A percentile compares a stretch with the other conserved stretches of the same genome.
phyloP scores from a whole-genome alignment of 1,140 invertebrate genomes.

The Solen grandis region DNA sequence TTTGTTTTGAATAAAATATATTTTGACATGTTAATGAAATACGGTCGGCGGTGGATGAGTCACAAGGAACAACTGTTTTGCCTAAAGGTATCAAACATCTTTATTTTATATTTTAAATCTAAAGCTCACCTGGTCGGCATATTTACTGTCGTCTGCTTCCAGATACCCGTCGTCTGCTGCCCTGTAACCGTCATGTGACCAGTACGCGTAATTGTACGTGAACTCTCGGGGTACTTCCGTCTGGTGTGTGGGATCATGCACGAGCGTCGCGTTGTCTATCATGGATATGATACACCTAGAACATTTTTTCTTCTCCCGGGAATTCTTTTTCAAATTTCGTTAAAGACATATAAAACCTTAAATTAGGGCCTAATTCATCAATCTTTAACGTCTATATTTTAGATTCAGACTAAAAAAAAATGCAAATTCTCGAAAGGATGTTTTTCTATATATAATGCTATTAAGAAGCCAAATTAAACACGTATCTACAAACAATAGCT shows the following conservation, averaged over 20 bases:
- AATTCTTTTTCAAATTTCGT: constrained; percentile 79
- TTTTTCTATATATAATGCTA: background rate
- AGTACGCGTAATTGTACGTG: constrained; percentile 85
- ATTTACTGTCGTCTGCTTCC: constrained; percentile 71
- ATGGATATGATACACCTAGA: constrained; percentile 83
- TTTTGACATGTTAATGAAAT: no score
- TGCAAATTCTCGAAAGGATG: background rate
- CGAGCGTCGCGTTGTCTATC: constrained; percentile 81
- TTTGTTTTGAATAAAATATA: no score
- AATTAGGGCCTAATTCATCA: constrained; percentile 64
- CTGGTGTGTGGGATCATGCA: constrained; percentile 82
- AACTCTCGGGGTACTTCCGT: constrained; percentile 82
- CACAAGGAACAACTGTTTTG: no score
- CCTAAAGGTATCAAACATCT: no score
- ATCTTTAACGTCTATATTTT: constrained; percentile 70
- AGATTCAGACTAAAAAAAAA: background rate
- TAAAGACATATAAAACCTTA: background rate
- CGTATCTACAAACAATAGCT: no score
- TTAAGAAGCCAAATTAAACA: background rate
- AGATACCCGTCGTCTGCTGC: constrained; percentile 82
- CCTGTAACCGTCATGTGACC: constrained; percentile 85
- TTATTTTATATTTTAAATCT: no score
- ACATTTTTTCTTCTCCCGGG: constrained; percentile 83
- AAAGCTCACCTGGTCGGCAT: constrained; percentile 74
- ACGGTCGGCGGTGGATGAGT: no score